Base-by-base conservation (phyloP, 2,797 vertebrate species). In the Morelia viridis region DNA sequence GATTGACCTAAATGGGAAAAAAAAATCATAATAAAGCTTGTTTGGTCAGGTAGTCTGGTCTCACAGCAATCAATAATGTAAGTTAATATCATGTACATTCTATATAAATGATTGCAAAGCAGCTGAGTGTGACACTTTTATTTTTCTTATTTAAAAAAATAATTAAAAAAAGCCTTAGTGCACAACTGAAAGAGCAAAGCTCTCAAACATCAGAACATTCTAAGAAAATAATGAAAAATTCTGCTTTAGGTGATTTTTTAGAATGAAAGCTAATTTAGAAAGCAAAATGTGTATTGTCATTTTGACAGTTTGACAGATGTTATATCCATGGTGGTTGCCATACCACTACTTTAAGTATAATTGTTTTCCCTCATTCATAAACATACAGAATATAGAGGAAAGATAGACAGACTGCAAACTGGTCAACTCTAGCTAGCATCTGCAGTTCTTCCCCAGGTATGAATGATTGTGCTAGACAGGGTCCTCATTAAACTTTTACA, bases 381-480 rank as follows among this genome's bases (percentile, higher is more conserved):
- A n/a, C 9, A 56, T 56, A 68, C 64, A 89, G 19, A 65, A 80
- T 80, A 46, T 41, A 80, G 35, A 80, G 71, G 71, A 80, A 76
- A 3, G 41, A 10, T 41, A 41, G 41, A 41, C 46, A n/a, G 7
- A 11, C 11, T 0, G 15, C 6, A 17, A 12, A 46, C 41, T 28
- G 26, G 12, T 46, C 88, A 71, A 57, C 65, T 10, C 41, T 15
- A 90, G 3, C 57, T 26, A 90, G 31, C 12, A 80, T 10, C 15
- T 85, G 35, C 41, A 31, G 2, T 57, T 64, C 83, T 68, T 86
- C 11, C 61, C 64, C 8, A 41, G n/a, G n/a, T 57, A 56, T 31
- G 26, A 46, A 60, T 28, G 11, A 6, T 83, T 61, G 26, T 35
- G 19, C 8, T 57, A 0, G 0, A 15, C 2, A 0, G 0, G 0